Evolutionary conservation across 2,888 invertebrate species (phyloP).

Genomic region (Dicyrtoma fusca): DNA sequence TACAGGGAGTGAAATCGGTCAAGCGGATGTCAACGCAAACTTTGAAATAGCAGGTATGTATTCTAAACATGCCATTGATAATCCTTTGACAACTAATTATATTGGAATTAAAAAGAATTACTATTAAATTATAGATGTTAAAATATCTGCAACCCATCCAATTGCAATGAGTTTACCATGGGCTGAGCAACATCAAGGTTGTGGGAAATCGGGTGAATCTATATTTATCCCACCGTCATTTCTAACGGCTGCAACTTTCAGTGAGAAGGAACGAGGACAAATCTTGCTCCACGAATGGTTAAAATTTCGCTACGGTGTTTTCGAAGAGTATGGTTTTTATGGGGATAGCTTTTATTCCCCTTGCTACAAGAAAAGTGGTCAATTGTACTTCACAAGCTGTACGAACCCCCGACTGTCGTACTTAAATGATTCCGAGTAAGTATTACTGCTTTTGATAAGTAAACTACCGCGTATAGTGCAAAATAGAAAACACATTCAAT

Average conservation of each 20-base stretch:
- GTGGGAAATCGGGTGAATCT: conserved; percentile 66
- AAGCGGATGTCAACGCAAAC: neutral
- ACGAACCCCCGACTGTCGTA: conserved; percentile 9
- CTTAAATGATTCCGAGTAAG: neutral
- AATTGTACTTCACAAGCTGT: conserved; percentile 40
- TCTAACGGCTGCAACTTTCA: conserved; percentile 18
- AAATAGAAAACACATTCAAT: no score
- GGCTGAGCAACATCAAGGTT: conserved; percentile 67
- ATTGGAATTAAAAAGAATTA: neutral
- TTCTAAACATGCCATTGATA: neutral
- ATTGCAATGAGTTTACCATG: conserved; percentile 61
- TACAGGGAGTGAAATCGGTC: neutral
- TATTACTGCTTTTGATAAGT: neutral
- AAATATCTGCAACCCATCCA: conserved; percentile 48
- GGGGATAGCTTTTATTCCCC: conserved; percentile 66
- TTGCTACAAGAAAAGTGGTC: conserved; percentile 60
- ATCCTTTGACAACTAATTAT: neutral
- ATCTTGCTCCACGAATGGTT: conserved; percentile 68
- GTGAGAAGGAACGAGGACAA: conserved; percentile 26
- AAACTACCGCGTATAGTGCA: no score
- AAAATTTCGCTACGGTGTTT: conserved; percentile 71
- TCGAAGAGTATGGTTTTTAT: conserved; percentile 68
- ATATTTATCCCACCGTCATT: conserved; percentile 61
- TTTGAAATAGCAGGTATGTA: conserved; percentile 34
- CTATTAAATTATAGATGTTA: conserved; percentile 38